Evolutionary conservation across 64 coral and sea anemone species (phyloP).

Genomic region (Montipora sp.): DNA sequence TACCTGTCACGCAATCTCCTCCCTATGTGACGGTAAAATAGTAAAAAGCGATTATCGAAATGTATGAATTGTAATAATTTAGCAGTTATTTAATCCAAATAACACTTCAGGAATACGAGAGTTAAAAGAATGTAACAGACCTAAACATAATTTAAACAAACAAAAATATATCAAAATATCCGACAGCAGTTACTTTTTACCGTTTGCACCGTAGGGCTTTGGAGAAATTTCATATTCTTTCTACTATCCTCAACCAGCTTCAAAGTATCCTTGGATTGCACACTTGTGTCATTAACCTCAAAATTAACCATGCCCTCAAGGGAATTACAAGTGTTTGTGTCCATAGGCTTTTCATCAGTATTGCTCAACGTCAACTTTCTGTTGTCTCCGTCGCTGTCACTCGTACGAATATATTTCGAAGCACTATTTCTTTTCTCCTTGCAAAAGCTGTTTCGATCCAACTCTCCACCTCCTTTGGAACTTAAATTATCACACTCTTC

Average conservation of each 20-base stretch:
- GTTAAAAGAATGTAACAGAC: background rate
- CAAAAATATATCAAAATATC: slow-evolving; percentile 69
- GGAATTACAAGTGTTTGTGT: slow-evolving; percentile 51
- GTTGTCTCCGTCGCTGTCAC: slow-evolving; percentile 15
- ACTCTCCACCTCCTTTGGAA: background rate
- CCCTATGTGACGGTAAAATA: background rate
- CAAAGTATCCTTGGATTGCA: slow-evolving; percentile 72
- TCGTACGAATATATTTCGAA: slow-evolving; percentile 78
- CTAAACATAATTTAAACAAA: background rate
- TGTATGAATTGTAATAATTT: background rate
- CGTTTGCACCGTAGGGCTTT: slow-evolving; percentile 55
- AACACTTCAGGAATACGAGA: background rate
- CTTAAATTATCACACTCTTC: slow-evolving; percentile 20
- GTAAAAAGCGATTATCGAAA: background rate
- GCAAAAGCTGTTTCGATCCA: slow-evolving; percentile 23
- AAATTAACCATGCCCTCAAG: slow-evolving; percentile 47
- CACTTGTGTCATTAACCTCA: slow-evolving; percentile 82
- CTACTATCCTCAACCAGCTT: slow-evolving; percentile 36
- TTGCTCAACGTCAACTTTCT: slow-evolving; percentile 49
- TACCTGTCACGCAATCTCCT: background rate
- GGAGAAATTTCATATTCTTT: slow-evolving; percentile 40
- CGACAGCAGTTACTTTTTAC: slow-evolving; percentile 97
- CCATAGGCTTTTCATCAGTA: background rate
- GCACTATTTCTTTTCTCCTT: slow-evolving; percentile 56
- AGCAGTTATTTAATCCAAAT: background rate